Conservation (phyloP, 1,140 invertebrate species). For the Drosophila orosa region DNA sequence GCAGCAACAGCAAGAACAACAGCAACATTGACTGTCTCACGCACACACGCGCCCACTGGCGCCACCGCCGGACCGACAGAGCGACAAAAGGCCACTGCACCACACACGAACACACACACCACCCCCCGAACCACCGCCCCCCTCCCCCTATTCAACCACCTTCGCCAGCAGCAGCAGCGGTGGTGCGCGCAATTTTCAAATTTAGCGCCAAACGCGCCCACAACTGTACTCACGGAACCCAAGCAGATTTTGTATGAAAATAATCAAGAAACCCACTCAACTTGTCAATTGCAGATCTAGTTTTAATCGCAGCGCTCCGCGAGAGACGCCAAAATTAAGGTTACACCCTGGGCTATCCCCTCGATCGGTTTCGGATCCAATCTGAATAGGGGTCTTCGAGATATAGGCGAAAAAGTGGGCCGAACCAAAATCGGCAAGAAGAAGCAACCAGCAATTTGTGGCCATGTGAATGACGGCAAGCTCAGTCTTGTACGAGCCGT, state of each 20-base stretch:
- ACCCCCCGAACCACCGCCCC: slow-evolving; percentile 14
- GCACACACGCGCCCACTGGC: slow-evolving; percentile 39
- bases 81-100: slow-evolving; percentile 44
- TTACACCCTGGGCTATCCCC: slow-evolving; percentile 26
- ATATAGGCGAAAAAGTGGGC: slow-evolving; percentile 45
- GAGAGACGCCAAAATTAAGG: slow-evolving; percentile 48
- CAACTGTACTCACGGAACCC: slow-evolving; percentile 80
- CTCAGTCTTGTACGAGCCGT: slow-evolving; percentile 82
- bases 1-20: slow-evolving; percentile 20
- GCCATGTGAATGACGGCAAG: slow-evolving; percentile 58
- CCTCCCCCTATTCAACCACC: slow-evolving; percentile 6
- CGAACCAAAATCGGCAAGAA: slow-evolving; percentile 44
- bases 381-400: slow-evolving; percentile 56
- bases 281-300: slow-evolving; percentile 57
- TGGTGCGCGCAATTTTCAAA: slow-evolving; percentile 80
- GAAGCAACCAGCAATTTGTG: slow-evolving; percentile 56
- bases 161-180: slow-evolving; percentile 27
- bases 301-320: slow-evolving; percentile 59
- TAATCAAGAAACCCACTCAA: slow-evolving; percentile 84
- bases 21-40: slow-evolving; percentile 6
- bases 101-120: slow-evolving; percentile 27
- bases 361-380: slow-evolving; percentile 14
- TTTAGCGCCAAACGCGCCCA: slow-evolving; percentile 82
- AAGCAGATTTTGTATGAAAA: slow-evolving; percentile 83
- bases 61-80: slow-evolving; percentile 38